Conservation (phyloP, 2,888 invertebrate genomes). For the Brachyopa scutellaris region DNA sequence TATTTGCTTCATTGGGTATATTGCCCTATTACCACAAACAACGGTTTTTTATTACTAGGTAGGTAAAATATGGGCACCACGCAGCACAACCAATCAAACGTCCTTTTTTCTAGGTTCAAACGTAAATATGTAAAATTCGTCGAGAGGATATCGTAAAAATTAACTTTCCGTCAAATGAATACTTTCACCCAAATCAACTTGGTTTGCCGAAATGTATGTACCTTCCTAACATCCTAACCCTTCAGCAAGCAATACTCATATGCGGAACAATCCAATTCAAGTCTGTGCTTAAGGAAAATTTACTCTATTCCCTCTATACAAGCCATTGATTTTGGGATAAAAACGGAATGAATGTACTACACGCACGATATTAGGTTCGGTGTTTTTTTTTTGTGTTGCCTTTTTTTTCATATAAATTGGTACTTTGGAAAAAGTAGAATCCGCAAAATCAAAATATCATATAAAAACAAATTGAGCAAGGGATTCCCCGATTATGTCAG, state of each 20-base stretch:
- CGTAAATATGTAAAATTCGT: neutral
- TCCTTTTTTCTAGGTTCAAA: neutral
- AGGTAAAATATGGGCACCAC: conserved; percentile 1
- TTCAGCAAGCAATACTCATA: conserved; percentile 1
- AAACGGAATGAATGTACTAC: conserved; percentile 13
- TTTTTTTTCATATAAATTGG: conserved; percentile 39
- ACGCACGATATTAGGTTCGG: conserved; percentile 15
- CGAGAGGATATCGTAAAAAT: conserved; percentile 49
- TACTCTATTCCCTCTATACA: conserved; percentile 9
- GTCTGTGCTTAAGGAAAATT: conserved; percentile 21
- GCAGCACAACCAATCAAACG: neutral
- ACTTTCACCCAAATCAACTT: conserved; percentile 27
- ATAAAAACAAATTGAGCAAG: conserved; percentile 63
- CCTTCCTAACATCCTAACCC: too few relatives aligned
- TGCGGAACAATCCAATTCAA: conserved; percentile 39
- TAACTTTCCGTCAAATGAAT: conserved; percentile 65
- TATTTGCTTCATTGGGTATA: neutral
- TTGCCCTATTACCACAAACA: neutral
- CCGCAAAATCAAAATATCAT: conserved; percentile 57
- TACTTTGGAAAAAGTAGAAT: conserved; percentile 41
- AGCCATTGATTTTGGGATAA: conserved; percentile 46
- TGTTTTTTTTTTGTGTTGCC: too few relatives aligned
- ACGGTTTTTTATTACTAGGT: neutral
- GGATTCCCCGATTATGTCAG: conserved; percentile 54
- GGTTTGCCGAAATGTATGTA: neutral